A percentile compares a stretch with the other conserved stretches of the same genome.
Evolutionary conservation across 2,888 invertebrate species (phyloP).

Genomic region (Heliconius charithonia): DNA sequence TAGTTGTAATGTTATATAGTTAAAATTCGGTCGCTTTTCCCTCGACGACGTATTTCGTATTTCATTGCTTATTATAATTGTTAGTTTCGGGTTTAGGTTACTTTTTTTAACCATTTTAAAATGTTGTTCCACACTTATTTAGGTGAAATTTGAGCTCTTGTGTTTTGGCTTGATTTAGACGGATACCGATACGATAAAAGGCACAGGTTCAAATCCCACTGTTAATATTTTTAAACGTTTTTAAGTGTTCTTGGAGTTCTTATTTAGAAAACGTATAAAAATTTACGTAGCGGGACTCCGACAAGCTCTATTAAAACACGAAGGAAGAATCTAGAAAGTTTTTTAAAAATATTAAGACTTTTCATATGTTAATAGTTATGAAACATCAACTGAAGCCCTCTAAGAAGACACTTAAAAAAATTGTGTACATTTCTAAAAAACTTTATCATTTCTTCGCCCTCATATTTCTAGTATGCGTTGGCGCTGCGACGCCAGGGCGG

Average conservation of each 20-base stretch:
- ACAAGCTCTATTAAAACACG: no score
- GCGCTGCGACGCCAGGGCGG: conserved; percentile 21
- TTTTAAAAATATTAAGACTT: neutral
- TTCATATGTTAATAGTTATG: neutral
- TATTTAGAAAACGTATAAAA: no score
- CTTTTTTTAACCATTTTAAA: no score
- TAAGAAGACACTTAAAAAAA: conserved; percentile 14
- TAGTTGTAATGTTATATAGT: conserved; percentile 10
- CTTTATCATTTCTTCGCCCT: conserved; percentile 13
- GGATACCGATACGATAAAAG: no score
- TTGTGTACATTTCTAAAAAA: conserved; percentile 23
- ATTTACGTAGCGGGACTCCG: no score
- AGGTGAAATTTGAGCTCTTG: no score
- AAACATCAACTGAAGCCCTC: neutral
- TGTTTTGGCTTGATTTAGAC: no score
- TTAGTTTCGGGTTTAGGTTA: neutral
- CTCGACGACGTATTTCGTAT: neutral
- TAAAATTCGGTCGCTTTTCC: neutral
- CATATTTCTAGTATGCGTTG: conserved; percentile 12
- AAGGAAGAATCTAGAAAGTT: no score
- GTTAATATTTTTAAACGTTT: no score
- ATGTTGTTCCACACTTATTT: no score
- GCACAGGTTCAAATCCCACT: no score
- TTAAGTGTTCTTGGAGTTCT: no score
- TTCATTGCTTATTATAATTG: neutral